Percentiles rank a stretch among this genome's conserved stretches.
These are phyloP conservation scores for Sinocyclocheilus anophthalmus DNA, from an alignment of 2,113 vertebrate species.

Conservation along the genomic window DNA sequence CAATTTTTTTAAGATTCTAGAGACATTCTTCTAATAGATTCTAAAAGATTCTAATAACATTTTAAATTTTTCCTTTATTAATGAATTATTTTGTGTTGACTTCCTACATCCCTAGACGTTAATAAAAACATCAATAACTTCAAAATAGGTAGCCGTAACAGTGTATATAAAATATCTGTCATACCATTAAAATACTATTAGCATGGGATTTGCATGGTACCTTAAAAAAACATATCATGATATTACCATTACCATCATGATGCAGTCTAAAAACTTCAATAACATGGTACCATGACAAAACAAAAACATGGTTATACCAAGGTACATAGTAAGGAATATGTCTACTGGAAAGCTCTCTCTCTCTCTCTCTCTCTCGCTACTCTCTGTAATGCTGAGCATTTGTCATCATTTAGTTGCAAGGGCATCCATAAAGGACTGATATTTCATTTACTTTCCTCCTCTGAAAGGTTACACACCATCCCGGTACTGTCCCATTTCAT, in stretches of 20 bases:
- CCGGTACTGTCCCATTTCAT: constrained; percentile 38
- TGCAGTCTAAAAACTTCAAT: background rate
- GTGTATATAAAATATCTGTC: too few relatives aligned
- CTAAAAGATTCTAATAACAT: too few relatives aligned
- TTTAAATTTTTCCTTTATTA: too few relatives aligned
- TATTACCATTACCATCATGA: background rate
- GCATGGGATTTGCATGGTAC: background rate
- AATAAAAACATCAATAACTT: too few relatives aligned
- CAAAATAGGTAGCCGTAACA: too few relatives aligned
- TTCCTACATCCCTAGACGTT: too few relatives aligned
- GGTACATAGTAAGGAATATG: background rate
- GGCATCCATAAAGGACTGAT: constrained; percentile 63
- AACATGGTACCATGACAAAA: background rate
- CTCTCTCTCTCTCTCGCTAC: constrained; percentile 1
- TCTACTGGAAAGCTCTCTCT: background rate
- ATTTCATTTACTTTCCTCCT: constrained; percentile 60
- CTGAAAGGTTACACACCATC: constrained; percentile 59
- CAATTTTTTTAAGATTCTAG: too few relatives aligned
- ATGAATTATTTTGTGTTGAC: too few relatives aligned
- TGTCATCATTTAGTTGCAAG: constrained; percentile 68
- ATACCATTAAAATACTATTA: too few relatives aligned
- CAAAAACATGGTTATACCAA: background rate
- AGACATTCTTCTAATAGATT: too few relatives aligned
- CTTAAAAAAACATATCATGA: background rate
- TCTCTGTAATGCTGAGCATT: constrained; percentile 52